phyloP scores from a whole-genome alignment of 1,140 invertebrate genomes.

The Theocolax elegans region DNA sequence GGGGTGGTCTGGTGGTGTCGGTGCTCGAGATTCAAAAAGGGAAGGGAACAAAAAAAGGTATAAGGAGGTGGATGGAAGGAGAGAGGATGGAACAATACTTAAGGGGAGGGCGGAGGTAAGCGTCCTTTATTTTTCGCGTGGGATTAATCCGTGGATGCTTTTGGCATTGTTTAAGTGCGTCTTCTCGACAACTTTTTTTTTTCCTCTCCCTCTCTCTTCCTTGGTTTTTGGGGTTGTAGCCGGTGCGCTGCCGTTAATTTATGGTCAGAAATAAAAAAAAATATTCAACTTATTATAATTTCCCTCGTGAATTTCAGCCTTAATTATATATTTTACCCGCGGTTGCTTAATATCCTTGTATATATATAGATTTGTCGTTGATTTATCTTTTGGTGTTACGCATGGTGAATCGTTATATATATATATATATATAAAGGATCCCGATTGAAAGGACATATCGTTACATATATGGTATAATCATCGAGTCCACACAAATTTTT shows the following conservation, averaged over 20 bases:
- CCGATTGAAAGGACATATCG: too few species aligned
- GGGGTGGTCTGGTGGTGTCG: slow-evolving; percentile 1
- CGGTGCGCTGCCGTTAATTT: slow-evolving; percentile 11
- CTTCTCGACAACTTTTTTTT: slow-evolving; percentile 1
- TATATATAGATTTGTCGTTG: too few species aligned
- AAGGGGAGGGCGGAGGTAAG: slow-evolving; percentile 1
- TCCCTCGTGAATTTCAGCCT: too few species aligned
- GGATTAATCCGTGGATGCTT: slow-evolving; percentile 39
- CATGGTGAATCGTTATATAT: too few species aligned
- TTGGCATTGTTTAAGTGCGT: slow-evolving; percentile 39
- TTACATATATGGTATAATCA: too few species aligned
- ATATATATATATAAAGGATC: too few species aligned
- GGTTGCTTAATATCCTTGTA: too few species aligned
- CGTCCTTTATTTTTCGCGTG: slow-evolving; percentile 40
- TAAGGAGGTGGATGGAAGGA: neutral
- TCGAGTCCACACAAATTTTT: too few species aligned
- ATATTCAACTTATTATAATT: slow-evolving; percentile 25
- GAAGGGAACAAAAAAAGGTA: neutral
- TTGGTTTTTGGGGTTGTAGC: neutral
- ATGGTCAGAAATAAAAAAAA: slow-evolving; percentile 34
- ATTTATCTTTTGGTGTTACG: too few species aligned
- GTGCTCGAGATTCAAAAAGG: too few species aligned
- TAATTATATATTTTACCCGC: too few species aligned
- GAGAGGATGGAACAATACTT: slow-evolving; percentile 36
- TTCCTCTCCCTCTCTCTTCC: neutral